These are phyloP conservation scores for Thaumetopoea pityocampa DNA, from an alignment of 1,140 invertebrate species.

Conservation along the genomic window DNA sequence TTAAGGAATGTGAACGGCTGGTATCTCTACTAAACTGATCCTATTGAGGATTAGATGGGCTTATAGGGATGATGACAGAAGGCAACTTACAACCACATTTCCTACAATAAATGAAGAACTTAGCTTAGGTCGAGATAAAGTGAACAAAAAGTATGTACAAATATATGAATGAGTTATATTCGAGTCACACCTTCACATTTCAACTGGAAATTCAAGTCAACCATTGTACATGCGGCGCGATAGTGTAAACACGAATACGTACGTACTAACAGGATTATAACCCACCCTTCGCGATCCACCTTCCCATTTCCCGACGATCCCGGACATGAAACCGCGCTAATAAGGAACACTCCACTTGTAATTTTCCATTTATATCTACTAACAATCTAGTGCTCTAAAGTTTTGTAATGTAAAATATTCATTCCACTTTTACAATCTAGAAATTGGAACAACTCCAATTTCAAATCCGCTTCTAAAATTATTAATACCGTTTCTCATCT, in stretches of 20 bases:
- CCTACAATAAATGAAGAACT: too few species aligned
- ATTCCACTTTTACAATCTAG: slow-evolving; percentile 1
- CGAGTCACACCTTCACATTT: slow-evolving; percentile 12
- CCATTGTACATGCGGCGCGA: slow-evolving; percentile 14
- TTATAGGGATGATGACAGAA: too few species aligned
- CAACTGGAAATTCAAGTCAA: slow-evolving; percentile 21
- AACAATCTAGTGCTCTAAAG: slow-evolving; percentile 10
- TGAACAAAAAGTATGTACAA: slow-evolving; percentile 3
- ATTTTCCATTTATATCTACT: slow-evolving; percentile 25
- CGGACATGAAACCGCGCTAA: slow-evolving; percentile 25
- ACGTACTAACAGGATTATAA: slow-evolving; percentile 16
- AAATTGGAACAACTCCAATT: neutral
- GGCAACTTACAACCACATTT: too few species aligned
- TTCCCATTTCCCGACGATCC: slow-evolving; percentile 18
- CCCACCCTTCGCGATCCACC: neutral
- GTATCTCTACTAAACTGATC: too few species aligned
- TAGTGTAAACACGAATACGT: slow-evolving; percentile 18
- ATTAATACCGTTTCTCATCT: too few species aligned
- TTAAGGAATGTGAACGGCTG: too few species aligned
- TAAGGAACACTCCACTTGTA: slow-evolving; percentile 26
- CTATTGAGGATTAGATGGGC: too few species aligned
- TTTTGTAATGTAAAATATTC: slow-evolving; percentile 11
- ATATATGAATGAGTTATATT: slow-evolving; percentile 13
- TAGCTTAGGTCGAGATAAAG: too few species aligned
- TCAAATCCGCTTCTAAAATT: too few species aligned